Percentiles rank a stretch among this genome's conserved stretches.
Conservation (phyloP, 2,113 vertebrate genomes). For the Rana temporaria region DNA sequence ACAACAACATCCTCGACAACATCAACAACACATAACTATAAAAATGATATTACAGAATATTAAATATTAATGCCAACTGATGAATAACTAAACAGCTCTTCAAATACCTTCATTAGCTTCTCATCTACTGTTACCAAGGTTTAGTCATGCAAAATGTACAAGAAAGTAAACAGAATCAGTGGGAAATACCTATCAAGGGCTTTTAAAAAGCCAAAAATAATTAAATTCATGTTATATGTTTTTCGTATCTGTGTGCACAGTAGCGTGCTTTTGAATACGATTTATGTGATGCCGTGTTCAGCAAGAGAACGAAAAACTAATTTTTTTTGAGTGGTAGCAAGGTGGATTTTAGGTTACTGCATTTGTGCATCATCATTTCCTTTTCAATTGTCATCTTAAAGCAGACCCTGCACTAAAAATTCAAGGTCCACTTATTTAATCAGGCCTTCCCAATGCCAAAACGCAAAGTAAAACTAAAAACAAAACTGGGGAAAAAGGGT, state of each 20-base stretch:
- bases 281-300: neutral
- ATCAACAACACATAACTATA: too few relatives aligned
- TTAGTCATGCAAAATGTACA: constrained; percentile 29
- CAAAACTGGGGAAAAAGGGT: too few relatives aligned
- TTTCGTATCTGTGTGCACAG: neutral
- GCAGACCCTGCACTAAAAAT: too few relatives aligned
- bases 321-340: neutral
- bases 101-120: constrained; percentile 33
- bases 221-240: constrained; percentile 35
- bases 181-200: constrained; percentile 28
- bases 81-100: constrained; percentile 24
- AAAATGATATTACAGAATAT: neutral
- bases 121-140: constrained; percentile 36
- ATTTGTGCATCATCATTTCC: too few relatives aligned
- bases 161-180: constrained; percentile 27
- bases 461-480: too few relatives aligned
- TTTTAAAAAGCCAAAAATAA: constrained; percentile 36
- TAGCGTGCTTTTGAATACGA: constrained; percentile 6
- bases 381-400: too few relatives aligned
- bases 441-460: too few relatives aligned
- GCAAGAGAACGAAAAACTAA: neutral
- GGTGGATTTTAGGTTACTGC: too few relatives aligned
- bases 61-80: constrained; percentile 29
- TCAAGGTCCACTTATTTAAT: too few relatives aligned
- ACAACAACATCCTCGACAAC: too few relatives aligned